Percentiles rank a stretch among this genome's conserved stretches.
Evolutionary conservation across 2,113 vertebrate species (phyloP).

Genomic region (human): GRCh38 chr4:176409001-176409500

Average conservation of each 20-base stretch:
- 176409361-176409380: neutral
- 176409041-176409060: conserved; percentile 13
- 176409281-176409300: neutral
- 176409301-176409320: neutral
- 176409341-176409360: neutral
- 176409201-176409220: neutral
- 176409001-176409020: conserved; percentile 2
- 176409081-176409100: neutral
- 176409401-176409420: neutral
- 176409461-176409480: neutral
- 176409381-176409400: neutral
- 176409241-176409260: neutral
- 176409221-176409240: neutral
- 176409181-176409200: neutral
- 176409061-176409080: conserved; percentile 9
- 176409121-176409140: conserved; percentile 29
- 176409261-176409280: conserved; percentile 6
- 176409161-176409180: conserved; percentile 4
- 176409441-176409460: neutral
- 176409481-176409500: neutral
- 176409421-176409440: neutral
- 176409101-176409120: neutral
- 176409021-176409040: neutral
- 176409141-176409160: neutral
- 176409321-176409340: neutral